These are phyloP conservation scores for Salvator merianae DNA, from an alignment of 2,113 vertebrate species.

Conservation along the genomic window DNA sequence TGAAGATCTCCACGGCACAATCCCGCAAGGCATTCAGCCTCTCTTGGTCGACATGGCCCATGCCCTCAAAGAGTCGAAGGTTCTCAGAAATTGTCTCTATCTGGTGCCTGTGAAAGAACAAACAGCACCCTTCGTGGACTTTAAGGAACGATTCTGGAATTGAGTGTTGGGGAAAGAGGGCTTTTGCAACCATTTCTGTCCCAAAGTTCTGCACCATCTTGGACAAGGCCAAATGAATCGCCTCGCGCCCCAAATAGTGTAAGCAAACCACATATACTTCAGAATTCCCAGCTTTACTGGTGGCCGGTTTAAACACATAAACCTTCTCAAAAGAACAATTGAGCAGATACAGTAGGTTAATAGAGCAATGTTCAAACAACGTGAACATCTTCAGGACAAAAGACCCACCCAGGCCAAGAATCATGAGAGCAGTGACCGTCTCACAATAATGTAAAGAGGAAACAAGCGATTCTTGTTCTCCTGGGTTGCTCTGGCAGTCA, in stretches of 20 bases:
- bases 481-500: conserved; percentile 95
- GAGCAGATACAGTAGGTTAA: conserved; percentile 90
- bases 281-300: conserved; percentile 96
- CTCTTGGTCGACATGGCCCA: conserved; percentile 72
- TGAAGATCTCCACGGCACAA: conserved; percentile 80
- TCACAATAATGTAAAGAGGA: conserved; percentile 92
- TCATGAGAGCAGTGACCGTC: conserved; percentile 83
- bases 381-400: conserved; percentile 98
- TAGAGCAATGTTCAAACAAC: conserved; percentile 89
- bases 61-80: conserved; percentile 80
- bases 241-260: conserved; percentile 77
- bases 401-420: conserved; percentile 84
- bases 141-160: conserved; percentile 86
- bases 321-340: conserved; percentile 88
- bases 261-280: conserved; percentile 92
- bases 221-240: conserved; percentile 79
- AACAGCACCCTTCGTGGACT: conserved; percentile 85
- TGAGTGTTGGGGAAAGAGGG: conserved; percentile 79
- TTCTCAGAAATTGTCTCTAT: conserved; percentile 90
- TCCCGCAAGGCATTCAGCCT: conserved; percentile 81
- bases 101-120: conserved; percentile 86
- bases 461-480: conserved; percentile 93
- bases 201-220: conserved; percentile 89
- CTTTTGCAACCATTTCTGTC: conserved; percentile 71
- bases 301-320: conserved; percentile 91